Base-by-base conservation (phyloP, 2,113 vertebrate species). In the Panthera leo region DNA sequence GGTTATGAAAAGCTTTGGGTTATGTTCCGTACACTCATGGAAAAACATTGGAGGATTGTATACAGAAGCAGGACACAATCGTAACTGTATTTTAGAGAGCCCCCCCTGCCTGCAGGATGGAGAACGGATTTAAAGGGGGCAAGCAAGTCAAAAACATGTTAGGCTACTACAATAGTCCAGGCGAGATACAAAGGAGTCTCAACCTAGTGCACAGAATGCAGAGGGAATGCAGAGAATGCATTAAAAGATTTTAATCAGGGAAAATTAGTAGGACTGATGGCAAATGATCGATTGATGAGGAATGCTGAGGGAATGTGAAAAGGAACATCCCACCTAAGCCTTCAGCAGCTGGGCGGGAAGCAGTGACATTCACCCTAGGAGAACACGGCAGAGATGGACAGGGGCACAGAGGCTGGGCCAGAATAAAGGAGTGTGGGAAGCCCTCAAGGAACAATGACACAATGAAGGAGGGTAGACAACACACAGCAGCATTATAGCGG, bases 391-490 rank as follows among this genome's bases (percentile, higher is more conserved):
- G 68, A 70, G 21, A 34, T 27, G 3, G 71, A 78, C 51, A 91
- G 25, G 13, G 80, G 48, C 19, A 3, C 15, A 25, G 51, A 25
- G 73, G 34, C 2, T 1, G 48, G 29, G 70, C 51, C 1, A 16
- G 88, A 29, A 58, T 9, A 5, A 48, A 48, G 67, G 31, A 73
- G 14, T 55, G 42, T 18, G 27, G 13, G 42, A 78, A 19, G 15
- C 10, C 0, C 31, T 27, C 10, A 21, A 19, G 34, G 34, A 85
- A 34, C 19, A 34, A 10, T 2, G 34, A 29, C 5, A 8, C 16
- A 13, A 11, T 0, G 8, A 11, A 10, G 16, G 95, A 79, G 34
- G 0, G 12, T 7, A 18, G 10, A 13, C 19, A 11, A 31, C 2
- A 0, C 9, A 11, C 14, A 21, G 39, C 29, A 82, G 80, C 16